These are phyloP conservation scores for Latrodectus hesperus DNA, from an alignment of 2,888 invertebrate genomes.

Conservation along the genomic window DNA sequence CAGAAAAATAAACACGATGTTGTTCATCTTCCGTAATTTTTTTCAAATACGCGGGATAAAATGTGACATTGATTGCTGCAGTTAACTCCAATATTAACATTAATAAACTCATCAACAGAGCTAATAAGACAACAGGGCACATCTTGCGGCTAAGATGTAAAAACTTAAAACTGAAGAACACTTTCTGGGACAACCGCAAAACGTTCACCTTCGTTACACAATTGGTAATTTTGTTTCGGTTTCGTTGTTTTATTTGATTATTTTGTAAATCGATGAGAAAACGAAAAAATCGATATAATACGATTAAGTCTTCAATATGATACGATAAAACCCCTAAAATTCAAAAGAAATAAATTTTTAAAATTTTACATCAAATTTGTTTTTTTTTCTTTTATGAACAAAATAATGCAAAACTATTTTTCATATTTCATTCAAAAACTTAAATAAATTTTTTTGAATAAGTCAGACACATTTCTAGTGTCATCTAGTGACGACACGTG, in stretches of 20 bases:
- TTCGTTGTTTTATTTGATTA: background rate
- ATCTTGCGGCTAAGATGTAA: slow-evolving; percentile 41
- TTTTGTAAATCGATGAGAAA: no score
- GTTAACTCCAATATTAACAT: slow-evolving; percentile 69
- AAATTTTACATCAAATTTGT: no score
- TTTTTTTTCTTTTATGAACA: no score
- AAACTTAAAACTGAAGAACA: background rate
- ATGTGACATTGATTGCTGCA: slow-evolving; percentile 69
- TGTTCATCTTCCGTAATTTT: slow-evolving; percentile 43
- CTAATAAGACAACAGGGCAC: slow-evolving; percentile 70
- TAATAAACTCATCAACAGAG: slow-evolving; percentile 68
- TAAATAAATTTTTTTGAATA: no score
- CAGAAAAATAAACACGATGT: slow-evolving; percentile 36
- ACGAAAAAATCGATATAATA: no score
- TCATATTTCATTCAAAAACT: no score
- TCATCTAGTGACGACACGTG: background rate
- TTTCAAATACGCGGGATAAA: slow-evolving; percentile 47
- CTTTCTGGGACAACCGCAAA: background rate
- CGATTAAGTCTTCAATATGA: no score
- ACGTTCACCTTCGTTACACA: slow-evolving; percentile 25
- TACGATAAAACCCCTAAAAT: no score
- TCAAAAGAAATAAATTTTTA: no score
- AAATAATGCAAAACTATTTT: no score
- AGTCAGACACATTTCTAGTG: background rate
- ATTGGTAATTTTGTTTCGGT: background rate